Conservation (phyloP, 2,797 vertebrate species). For the Chaetodon trifasciatus region DNA sequence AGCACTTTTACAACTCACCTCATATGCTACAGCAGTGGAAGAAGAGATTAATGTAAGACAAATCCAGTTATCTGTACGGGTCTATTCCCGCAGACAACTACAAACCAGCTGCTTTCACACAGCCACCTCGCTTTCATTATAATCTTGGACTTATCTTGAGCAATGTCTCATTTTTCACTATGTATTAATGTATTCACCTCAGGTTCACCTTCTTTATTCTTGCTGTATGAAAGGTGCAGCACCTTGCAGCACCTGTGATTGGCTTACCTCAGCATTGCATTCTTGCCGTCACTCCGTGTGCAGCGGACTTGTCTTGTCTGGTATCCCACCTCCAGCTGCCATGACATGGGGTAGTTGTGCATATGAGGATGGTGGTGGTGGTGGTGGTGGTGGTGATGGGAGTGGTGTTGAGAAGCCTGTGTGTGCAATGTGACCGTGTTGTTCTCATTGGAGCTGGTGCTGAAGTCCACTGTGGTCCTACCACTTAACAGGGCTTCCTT, state of each 20-base stretch:
- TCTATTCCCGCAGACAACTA: slow-evolving; percentile 6
- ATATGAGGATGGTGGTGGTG: slow-evolving; percentile 64
- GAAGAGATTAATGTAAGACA: slow-evolving; percentile 55
- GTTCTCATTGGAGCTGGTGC: slow-evolving; percentile 82
- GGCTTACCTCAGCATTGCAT: slow-evolving; percentile 90
- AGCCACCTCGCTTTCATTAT: slow-evolving; percentile 46
- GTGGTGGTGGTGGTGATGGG: slow-evolving; percentile 56
- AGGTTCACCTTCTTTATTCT: neutral
- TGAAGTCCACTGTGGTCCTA: slow-evolving; percentile 87
- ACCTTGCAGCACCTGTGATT: neutral
- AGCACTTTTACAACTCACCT: slow-evolving; percentile 33
- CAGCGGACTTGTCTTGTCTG: slow-evolving; percentile 93
- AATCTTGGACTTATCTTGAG: slow-evolving; percentile 50
- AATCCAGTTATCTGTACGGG: slow-evolving; percentile 50
- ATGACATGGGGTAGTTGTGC: slow-evolving; percentile 65
- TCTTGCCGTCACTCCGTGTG: slow-evolving; percentile 90
- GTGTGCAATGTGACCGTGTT: slow-evolving; percentile 78
- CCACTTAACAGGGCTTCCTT: slow-evolving; percentile 83
- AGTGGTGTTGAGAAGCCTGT: slow-evolving; percentile 57
- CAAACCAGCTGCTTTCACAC: slow-evolving; percentile 43
- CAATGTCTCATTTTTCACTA: slow-evolving; percentile 45
- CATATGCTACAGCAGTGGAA: slow-evolving; percentile 24
- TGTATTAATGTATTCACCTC: slow-evolving; percentile 25
- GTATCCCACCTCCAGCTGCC: slow-evolving; percentile 91
- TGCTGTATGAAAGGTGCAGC: slow-evolving; percentile 8